Conservation (phyloP, 2,888 invertebrate species). For the Hydrotaea cyrtoneurina region DNA sequence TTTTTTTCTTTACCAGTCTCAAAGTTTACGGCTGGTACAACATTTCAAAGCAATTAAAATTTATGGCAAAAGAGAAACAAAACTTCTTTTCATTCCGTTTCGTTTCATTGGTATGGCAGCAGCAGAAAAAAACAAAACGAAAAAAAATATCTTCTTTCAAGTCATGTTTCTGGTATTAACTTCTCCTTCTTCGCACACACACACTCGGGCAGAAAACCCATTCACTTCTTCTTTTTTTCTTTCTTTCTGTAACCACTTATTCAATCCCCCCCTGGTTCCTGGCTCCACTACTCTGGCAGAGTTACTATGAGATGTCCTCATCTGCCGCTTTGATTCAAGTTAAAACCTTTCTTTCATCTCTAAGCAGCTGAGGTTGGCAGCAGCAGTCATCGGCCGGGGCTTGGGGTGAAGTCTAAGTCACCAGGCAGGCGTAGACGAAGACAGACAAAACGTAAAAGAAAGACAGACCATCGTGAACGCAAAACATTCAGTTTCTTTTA, state of each 20-base stretch:
- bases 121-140: neutral
- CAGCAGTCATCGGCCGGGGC: no score
- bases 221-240: conserved; percentile 65
- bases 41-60: conserved; percentile 31
- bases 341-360: conserved; percentile 33
- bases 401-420: no score
- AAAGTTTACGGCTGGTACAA: neutral
- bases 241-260: conserved; percentile 45
- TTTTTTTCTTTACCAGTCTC: conserved; percentile 39
- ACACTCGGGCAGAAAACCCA: conserved; percentile 31
- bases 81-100: conserved; percentile 47
- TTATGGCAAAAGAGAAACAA: conserved; percentile 45
- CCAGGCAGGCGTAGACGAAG: no score
- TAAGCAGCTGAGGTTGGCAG: neutral
- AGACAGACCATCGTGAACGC: neutral
- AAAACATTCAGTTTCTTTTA: neutral
- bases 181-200: neutral
- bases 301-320: neutral
- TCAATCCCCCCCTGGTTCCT: neutral
- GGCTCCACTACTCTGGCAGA: neutral
- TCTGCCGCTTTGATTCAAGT: neutral
- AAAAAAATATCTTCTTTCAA: conserved; percentile 37
- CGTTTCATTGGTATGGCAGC: neutral
- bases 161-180: conserved; percentile 19
- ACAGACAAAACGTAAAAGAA: neutral